A percentile compares a stretch with the other conserved stretches of the same genome.
phyloP scores from a whole-genome alignment of 1,140 invertebrate genomes.

The Drosophila ironensis region DNA sequence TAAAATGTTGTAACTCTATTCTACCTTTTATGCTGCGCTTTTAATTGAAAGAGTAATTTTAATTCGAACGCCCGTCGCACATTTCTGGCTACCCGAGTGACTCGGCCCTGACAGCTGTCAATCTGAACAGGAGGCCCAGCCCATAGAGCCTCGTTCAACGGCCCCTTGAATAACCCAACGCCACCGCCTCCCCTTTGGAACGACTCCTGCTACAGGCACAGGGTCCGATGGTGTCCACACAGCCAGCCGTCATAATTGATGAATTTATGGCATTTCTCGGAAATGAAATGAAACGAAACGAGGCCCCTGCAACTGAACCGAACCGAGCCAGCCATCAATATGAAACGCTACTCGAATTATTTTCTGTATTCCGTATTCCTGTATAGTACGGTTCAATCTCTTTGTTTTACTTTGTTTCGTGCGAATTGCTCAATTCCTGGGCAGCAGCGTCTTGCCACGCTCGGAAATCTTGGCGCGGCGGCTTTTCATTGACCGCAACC shows the following conservation, averaged over 20 bases:
- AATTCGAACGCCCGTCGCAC: conserved; percentile 15
- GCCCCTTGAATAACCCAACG: not conserved
- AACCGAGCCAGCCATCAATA: conserved; percentile 31
- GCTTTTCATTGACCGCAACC: conserved; percentile 74
- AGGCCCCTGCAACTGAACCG: not conserved
- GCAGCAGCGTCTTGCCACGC: conserved; percentile 35
- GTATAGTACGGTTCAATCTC: conserved; percentile 50
- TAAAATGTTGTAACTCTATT: not conserved
- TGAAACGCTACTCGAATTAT: conserved; percentile 49
- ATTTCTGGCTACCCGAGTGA: not conserved
- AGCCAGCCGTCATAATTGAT: conserved; percentile 74
- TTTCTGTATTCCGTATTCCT: conserved; percentile 37
- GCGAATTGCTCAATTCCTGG: conserved; percentile 75
- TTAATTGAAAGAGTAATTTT: conserved; percentile 30
- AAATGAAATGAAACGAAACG: conserved; percentile 41
- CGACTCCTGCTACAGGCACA: not conserved
- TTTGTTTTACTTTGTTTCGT: conserved; percentile 73
- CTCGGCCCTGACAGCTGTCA: conserved; percentile 59
- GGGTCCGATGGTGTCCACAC: conserved; percentile 51
- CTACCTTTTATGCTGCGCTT: not conserved
- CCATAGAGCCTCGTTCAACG: conserved; percentile 2
- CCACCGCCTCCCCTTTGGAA: not conserved
- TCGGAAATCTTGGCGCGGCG: conserved; percentile 43
- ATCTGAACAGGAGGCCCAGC: conserved; percentile 23
- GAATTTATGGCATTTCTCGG: conserved; percentile 76